These are phyloP conservation scores for Caenorhabditis parvicauda DNA, from an alignment of 2,888 invertebrate genomes.

Conservation along the genomic window DNA sequence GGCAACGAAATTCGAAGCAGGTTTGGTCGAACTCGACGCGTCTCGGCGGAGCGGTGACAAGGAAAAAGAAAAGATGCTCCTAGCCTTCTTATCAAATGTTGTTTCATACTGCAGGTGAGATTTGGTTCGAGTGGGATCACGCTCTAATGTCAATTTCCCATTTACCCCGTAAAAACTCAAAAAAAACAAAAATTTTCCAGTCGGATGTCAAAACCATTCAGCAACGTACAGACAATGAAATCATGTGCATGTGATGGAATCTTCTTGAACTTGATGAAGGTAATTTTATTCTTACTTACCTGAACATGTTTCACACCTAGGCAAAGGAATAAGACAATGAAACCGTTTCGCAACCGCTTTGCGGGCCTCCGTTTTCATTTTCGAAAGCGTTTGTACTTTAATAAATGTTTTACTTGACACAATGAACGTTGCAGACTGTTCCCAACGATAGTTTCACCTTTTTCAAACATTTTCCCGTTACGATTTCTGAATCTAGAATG, in stretches of 20 bases:
- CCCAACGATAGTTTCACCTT: too few species aligned
- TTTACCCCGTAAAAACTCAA: too few species aligned
- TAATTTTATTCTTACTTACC: slow-evolving; percentile 46
- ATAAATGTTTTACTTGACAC: not conserved
- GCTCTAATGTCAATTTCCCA: not conserved
- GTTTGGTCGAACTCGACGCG: slow-evolving; percentile 22
- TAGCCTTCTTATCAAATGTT: slow-evolving; percentile 66
- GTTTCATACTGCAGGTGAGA: slow-evolving; percentile 67
- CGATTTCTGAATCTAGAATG: too few species aligned
- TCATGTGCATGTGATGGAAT: slow-evolving; percentile 67
- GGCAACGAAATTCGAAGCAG: slow-evolving; percentile 37
- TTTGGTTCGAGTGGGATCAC: not conserved
- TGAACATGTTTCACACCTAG: too few species aligned
- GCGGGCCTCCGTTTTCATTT: too few species aligned
- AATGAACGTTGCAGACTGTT: not conserved
- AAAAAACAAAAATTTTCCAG: too few species aligned
- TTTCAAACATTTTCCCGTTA: too few species aligned
- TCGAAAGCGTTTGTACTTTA: too few species aligned
- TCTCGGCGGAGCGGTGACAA: slow-evolving; percentile 27
- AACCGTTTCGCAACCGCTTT: too few species aligned
- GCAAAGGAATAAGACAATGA: too few species aligned
- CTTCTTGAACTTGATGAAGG: slow-evolving; percentile 67
- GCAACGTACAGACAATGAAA: slow-evolving; percentile 68
- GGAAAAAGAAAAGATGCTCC: slow-evolving; percentile 57
- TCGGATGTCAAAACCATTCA: slow-evolving; percentile 70